Base-by-base conservation (phyloP, 1,140 invertebrate genomes). In the Apis mellifera region DNA sequence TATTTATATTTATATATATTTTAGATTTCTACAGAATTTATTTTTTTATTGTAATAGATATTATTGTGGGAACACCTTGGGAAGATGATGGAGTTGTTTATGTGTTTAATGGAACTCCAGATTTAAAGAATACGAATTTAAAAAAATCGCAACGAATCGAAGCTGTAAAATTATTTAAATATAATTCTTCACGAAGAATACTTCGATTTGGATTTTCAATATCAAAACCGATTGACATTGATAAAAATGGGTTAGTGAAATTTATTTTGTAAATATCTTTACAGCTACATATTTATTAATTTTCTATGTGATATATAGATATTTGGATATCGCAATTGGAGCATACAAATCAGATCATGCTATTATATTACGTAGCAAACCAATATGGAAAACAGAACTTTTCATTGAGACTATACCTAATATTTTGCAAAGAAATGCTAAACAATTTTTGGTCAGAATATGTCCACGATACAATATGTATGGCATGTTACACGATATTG, bases 31-130 rank as follows among this genome's bases (percentile, higher is more conserved):
- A n/a, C 48, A 55, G 0, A 9, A 9, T 72, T 32, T 66, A 26
- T 15, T 80, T 65, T 21, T 23, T 68, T 15, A 71, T 57, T 17
- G 23, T 68, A 72, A 42, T 15, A 96, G 96, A 96, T 91, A 90
- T 97, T 59, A 96, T 96, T 9, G 95, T 97, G 42, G 95, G 96
- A 42, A 96, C 96, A 19, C 96, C 96, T 2, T 97, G 96, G 93
- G 96, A 96, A 84, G 92, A 95, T 23, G 86, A 90, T 19, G 95
- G 95, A 5, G 95, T 94, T 0, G 95, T 97, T 13, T 97, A 96
- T 78, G 94, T 97, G 77, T 96, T 96, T 79, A 94, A 94, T 84
- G 96, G 96, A 2, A 89, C 94, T 89, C 90, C 50, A 91, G 94
- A 19, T 95, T 93, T 76, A 80, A 93, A 59, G 84, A 87, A 79